Evolutionary conservation across 2,888 invertebrate genomes (phyloP), one percentile per base, ranked within the genome.

Genomic region (Heliothis peltigera): DNA sequence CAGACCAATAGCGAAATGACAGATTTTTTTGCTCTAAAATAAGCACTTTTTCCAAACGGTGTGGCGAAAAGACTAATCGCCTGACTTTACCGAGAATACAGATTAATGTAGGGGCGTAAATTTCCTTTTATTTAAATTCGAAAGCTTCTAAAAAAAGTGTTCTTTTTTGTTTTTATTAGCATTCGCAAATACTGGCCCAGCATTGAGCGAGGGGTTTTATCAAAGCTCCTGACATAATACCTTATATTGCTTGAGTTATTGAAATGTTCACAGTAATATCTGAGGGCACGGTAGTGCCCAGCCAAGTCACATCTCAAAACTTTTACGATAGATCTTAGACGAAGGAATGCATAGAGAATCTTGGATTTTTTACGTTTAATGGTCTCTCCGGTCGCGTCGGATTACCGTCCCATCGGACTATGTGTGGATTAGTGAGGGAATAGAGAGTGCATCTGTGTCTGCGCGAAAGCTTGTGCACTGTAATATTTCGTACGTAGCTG

Each of bases 41-140:
- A 10, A 1, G 8, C 19, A 42, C 17, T 61, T 70, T 56, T 74
- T 67, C 70, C 68, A 62, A 39, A 66, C 57, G 19, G 47, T 75
- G 73, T 67, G 75, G 81, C 64, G 72, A 77, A 80, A 79, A 82
- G 82, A 85, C 80, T 87, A 86, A 87, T 85, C 78, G 79, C 22
- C 43, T 44, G 73, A 79, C 79, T 83, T 83, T 80, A 77, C 59
- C 63, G 70, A 39, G 74, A 83, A 83, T 80, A 73, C 77, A 85
- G 82, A 86, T 84, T 80, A 82, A 84, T 81, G 72, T 60, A 59
- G 52, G 32, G 19, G 44, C 61, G 70, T 77, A 75, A 76, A 75
- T 78, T 79, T 63, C 39, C 75, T 75, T 82, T 80, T 73, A 79
- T 78, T 79, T 73, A 65, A 75, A 77, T 75, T 75, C 72, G 70